Percentiles rank a stretch among this genome's conserved stretches.
phyloP scores from a whole-genome alignment of 2,888 invertebrate genomes.

The Tyria jacobaeae region DNA sequence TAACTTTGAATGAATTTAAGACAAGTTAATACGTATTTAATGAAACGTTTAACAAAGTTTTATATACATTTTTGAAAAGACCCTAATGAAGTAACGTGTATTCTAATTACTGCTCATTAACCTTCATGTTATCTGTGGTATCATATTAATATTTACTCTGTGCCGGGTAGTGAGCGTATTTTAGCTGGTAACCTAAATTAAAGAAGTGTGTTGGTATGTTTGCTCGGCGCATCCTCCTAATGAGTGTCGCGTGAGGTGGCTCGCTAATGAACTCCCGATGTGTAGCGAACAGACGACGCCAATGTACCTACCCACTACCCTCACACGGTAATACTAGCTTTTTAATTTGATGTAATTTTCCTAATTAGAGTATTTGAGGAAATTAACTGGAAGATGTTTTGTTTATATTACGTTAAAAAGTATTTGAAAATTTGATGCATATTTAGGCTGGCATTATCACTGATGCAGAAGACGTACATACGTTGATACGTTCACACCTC shows the following conservation, averaged over 20 bases:
- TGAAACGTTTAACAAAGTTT: background rate
- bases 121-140: background rate
- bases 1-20: too few relatives aligned
- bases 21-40: too few relatives aligned
- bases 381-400: background rate
- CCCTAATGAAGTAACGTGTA: too few relatives aligned
- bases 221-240: constrained; percentile 38
- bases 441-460: too few relatives aligned
- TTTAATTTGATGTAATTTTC: background rate
- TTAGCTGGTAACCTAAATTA: constrained; percentile 43
- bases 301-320: constrained; percentile 8
- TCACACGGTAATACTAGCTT: constrained; percentile 24
- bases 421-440: background rate
- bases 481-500: too few relatives aligned
- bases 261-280: constrained; percentile 51
- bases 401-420: background rate
- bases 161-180: constrained; percentile 25
- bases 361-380: background rate
- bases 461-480: too few relatives aligned
- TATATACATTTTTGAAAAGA: too few relatives aligned
- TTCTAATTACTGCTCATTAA: background rate
- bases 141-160: constrained; percentile 23
- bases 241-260: constrained; percentile 44
- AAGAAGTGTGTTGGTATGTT: constrained; percentile 37
- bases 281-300: constrained; percentile 16